Base-by-base conservation (phyloP, 2,888 invertebrate genomes). In the Tenthredo notha region DNA sequence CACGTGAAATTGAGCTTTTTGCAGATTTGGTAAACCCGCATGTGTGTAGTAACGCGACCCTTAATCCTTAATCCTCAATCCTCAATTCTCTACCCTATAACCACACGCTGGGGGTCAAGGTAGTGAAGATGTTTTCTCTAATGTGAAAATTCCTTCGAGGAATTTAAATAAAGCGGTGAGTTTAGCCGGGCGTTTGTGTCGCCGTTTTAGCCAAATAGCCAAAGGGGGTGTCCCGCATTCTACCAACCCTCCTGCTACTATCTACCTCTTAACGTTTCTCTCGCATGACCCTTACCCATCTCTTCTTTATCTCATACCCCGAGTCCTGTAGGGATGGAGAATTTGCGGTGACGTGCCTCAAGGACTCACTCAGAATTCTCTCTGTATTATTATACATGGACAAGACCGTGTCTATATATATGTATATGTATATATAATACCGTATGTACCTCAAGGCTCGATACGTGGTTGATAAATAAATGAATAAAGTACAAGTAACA, bases 141-240 rank as follows among this genome's bases (percentile, higher is more conserved):
- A 90, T 90, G 89, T 87, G 89, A 91, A 89, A 87, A 90, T 91
- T 90, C 88, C 89, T 85, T 85, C 85, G 86, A 88, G 90, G 90
- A 91, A 91, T 92, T 91, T 91, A 90, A 92, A 92, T 92, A 92
- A 91, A 92, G 90, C 89, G 88, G 87, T 87, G 86, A 88, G 89
- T 90, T 90, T 87, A 86, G 87, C 87, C 37, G 84, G 86, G 85
- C 86, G 86, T 87, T 54, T 54, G 29, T 74, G 33, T 37, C 86
- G 86, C 85, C 47, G 75, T 72, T 87, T 87, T 85, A 85, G 85
- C 86, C 86, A 86, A 88, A 88, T 87, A 87, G 88, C 86, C 86
- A 86, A 87, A 86, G 86, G 83, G 86, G 83, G 85, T 87, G 88
- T 88, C 83, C 87, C 85, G 87, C 86, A 88, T 89, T 89, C 87